Conservation (phyloP, 2,797 vertebrate genomes). For the Takifugu rubripes region DNA sequence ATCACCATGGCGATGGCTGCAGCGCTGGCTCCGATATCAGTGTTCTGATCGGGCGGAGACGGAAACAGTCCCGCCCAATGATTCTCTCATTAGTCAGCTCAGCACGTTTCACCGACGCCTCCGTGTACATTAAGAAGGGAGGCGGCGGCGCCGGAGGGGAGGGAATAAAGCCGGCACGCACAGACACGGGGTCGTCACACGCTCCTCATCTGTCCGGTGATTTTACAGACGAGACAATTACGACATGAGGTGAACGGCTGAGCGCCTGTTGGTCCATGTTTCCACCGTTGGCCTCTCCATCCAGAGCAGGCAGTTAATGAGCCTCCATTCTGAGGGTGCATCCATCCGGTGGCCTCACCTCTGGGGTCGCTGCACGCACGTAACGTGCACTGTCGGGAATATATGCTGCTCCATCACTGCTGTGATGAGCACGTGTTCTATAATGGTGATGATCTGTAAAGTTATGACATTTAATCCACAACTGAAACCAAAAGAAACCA, state of each 20-base stretch:
- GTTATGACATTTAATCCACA: constrained; percentile 49
- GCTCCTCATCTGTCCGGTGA: constrained; percentile 20
- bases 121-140: too few relatives aligned
- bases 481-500: constrained; percentile 52
- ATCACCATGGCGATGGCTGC: too few relatives aligned
- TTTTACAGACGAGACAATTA: constrained; percentile 39
- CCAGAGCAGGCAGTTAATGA: constrained; percentile 39
- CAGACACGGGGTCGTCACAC: not conserved
- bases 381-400: too few relatives aligned
- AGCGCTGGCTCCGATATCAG: too few relatives aligned
- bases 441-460: constrained; percentile 41
- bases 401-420: too few relatives aligned
- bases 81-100: too few relatives aligned
- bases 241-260: constrained; percentile 19
- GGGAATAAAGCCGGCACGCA: too few relatives aligned
- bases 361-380: not conserved
- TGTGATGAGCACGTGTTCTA: too few relatives aligned
- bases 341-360: constrained; percentile 10
- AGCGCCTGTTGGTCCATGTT: constrained; percentile 20
- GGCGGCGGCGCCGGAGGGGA: too few relatives aligned
- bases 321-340: constrained; percentile 30
- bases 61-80: too few relatives aligned
- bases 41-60: too few relatives aligned
- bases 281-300: constrained; percentile 33
- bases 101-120: too few relatives aligned